Percentiles rank a stretch among this genome's conserved stretches.
Evolutionary conservation across 2,113 vertebrate genomes (phyloP).

Genomic region (Corvus cornix): DNA sequence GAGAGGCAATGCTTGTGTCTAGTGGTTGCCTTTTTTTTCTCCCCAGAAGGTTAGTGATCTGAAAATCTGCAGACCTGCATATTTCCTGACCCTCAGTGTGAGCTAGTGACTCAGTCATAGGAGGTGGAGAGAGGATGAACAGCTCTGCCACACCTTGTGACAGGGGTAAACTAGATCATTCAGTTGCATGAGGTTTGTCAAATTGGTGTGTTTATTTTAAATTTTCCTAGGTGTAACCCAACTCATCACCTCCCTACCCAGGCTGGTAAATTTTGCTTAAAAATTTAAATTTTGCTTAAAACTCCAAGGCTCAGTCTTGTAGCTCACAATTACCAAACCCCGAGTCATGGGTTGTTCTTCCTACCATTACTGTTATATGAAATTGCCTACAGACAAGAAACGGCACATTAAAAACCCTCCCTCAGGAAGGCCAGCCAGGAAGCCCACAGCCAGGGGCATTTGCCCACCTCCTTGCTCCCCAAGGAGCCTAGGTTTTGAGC

Average conservation of each 20-base stretch:
- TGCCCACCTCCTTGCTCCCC: background rate
- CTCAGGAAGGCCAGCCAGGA: background rate
- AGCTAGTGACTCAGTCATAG: background rate
- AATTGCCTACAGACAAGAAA: background rate
- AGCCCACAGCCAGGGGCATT: background rate
- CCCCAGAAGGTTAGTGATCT: background rate
- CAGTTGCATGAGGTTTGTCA: background rate
- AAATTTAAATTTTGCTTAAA: background rate
- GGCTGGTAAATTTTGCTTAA: background rate
- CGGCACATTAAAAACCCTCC: background rate
- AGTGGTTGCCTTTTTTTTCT: background rate
- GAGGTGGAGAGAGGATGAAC: background rate
- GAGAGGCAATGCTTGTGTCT: background rate
- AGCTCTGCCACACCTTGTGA: background rate
- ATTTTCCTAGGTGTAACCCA: conserved; percentile 11
- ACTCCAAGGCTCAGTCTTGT: background rate
- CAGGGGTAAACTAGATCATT: background rate
- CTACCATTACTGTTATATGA: background rate
- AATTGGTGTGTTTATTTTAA: background rate
- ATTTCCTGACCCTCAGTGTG: background rate
- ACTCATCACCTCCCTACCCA: background rate
- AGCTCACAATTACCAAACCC: background rate
- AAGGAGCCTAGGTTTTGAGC: background rate
- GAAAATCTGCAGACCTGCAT: background rate
- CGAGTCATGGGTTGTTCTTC: background rate